Evolutionary conservation across 2,113 vertebrate species (phyloP).

Genomic region (Pseudolaguvia tuberculata): DNA sequence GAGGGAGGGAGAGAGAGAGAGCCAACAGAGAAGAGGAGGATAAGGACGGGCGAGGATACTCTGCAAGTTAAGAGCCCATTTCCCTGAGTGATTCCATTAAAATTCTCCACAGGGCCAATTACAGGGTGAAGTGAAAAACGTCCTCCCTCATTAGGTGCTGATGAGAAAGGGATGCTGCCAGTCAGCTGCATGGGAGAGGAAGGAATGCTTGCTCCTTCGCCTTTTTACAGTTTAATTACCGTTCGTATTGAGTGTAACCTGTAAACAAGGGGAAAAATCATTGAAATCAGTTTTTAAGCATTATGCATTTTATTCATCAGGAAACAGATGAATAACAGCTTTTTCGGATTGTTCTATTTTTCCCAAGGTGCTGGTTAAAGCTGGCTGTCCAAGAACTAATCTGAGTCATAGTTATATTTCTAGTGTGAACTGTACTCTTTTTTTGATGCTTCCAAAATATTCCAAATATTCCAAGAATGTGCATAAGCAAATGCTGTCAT

Average conservation of each 20-base stretch:
- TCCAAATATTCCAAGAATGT: neutral
- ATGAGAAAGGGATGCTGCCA: constrained; percentile 32
- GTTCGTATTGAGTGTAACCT: neutral
- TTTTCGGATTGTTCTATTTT: neutral
- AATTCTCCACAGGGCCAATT: constrained; percentile 49
- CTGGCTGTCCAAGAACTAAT: neutral
- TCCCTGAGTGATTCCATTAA: constrained; percentile 50
- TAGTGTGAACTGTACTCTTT: neutral
- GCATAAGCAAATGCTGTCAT: neutral
- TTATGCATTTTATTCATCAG: neutral
- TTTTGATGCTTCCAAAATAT: neutral
- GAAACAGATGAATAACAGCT: neutral
- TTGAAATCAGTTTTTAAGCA: constrained; percentile 1
- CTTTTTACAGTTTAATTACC: neutral
- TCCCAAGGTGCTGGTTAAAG: neutral
- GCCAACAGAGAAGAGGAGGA: neutral
- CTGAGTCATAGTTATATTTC: neutral
- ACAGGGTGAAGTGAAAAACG: constrained; percentile 46
- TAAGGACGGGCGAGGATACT: constrained; percentile 7
- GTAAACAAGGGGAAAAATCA: neutral
- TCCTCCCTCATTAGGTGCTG: constrained; percentile 47
- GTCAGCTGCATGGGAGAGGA: constrained; percentile 20
- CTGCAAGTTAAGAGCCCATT: constrained; percentile 44
- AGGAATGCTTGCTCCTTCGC: constrained; percentile 13
- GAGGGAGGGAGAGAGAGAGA: constrained; percentile 13